Base-by-base conservation (phyloP, 1,140 invertebrate species). In the Trissolcus basalis region DNA sequence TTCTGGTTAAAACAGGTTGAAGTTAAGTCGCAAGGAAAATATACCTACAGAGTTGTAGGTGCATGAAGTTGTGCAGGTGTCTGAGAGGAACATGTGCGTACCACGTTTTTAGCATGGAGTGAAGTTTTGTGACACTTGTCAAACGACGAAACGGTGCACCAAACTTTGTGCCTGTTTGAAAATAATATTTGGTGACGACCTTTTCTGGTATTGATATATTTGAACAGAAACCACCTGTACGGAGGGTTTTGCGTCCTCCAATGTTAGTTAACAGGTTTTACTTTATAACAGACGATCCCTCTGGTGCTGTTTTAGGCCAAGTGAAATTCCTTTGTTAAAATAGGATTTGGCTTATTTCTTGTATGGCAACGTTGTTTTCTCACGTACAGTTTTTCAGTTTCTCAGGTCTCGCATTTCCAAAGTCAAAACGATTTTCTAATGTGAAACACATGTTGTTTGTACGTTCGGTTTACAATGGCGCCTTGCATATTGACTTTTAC, bases 101-200 rank as follows among this genome's bases (percentile, higher is more conserved):
- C 44, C 67, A 70, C 67, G 43, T 70, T 55, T 50, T 70, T 70
- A 70, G 50, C 56, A 48, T 35, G 55, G 33, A 53, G 32, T 60
- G 53, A 70, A 70, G 44, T 56, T 61, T 59, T 8, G 35, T 61
- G 58, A 70, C 35, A 61, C 51, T 70, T 70, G 67, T 61, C 67
- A 60, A 54, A 19, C 41, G 41, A 54, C 14, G 44, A n/a, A n/a
- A 15, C 32, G 10, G 33, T 54, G 32, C 56, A 69, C 51, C 49
- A 63, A 61, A 71, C 51, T 58, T 44, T 35, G 43, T 53, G 27
- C 44, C 39, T 63, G 59, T 71, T 71, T 63, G 9, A 15, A 54
- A 70, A 54, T 61, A 61, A 61, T 55, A 70, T 61, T 60, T 60
- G 14, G 7, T 55, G 39, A 9, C 16, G 50, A 60, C 55, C 63